A percentile compares a stretch with the other conserved stretches of the same genome.
phyloP scores from a whole-genome alignment of 2,888 invertebrate genomes.

The Eupithecia vulgata region DNA sequence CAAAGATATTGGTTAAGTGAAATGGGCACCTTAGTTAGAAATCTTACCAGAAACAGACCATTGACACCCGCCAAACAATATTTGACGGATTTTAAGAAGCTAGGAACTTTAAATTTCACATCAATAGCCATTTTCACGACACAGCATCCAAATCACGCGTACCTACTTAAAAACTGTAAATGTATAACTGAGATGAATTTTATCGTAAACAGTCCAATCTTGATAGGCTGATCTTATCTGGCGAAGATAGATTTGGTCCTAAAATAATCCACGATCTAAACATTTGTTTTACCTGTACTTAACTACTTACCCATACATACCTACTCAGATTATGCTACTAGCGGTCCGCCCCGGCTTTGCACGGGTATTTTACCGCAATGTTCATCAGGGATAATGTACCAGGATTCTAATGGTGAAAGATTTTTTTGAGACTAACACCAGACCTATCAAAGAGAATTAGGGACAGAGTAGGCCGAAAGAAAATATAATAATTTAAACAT shows the following conservation, averaged over 20 bases:
- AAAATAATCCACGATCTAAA: slow-evolving; percentile 7
- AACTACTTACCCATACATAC: background rate
- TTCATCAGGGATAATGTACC: too few species aligned
- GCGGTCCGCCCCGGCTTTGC: too few species aligned
- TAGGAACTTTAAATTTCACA: slow-evolving; percentile 81
- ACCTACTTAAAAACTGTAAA: slow-evolving; percentile 43
- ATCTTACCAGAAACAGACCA: slow-evolving; percentile 89
- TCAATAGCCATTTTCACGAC: slow-evolving; percentile 50
- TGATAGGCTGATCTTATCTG: slow-evolving; percentile 71
- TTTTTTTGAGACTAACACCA: too few species aligned
- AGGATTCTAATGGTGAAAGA: too few species aligned
- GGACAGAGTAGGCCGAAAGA: too few species aligned
- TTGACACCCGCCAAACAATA: slow-evolving; percentile 90
- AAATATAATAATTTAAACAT: too few species aligned
- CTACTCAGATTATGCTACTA: background rate
- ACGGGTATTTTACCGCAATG: too few species aligned
- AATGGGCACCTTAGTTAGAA: background rate
- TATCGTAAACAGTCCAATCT: slow-evolving; percentile 71
- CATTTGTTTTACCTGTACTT: background rate
- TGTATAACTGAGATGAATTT: slow-evolving; percentile 61
- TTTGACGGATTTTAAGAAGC: slow-evolving; percentile 81
- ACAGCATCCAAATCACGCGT: slow-evolving; percentile 27
- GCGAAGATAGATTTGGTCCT: slow-evolving; percentile 38
- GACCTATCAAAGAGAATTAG: too few species aligned
- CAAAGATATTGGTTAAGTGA: too few species aligned